These are phyloP conservation scores for Chrysodeixis includens DNA, from an alignment of 2,888 invertebrate genomes.

Conservation along the genomic window DNA sequence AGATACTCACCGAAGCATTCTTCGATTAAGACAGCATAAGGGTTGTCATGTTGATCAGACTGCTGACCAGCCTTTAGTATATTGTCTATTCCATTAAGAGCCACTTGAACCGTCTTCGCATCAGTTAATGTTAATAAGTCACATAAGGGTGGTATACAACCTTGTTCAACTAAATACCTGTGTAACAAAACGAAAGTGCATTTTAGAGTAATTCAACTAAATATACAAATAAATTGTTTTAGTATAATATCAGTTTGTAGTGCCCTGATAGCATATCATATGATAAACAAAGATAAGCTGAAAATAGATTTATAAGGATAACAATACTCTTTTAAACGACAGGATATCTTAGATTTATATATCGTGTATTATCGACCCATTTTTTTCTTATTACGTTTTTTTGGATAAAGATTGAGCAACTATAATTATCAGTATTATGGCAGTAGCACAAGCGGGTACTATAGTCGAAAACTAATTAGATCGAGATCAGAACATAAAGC, in stretches of 20 bases:
- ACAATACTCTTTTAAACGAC: not conserved
- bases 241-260: not conserved
- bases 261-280: not conserved
- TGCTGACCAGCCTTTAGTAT: slow-evolving; percentile 97
- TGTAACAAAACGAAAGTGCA: slow-evolving; percentile 39
- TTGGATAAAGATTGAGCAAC: not conserved
- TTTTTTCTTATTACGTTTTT: not conserved
- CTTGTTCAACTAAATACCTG: slow-evolving; percentile 92
- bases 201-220: not conserved
- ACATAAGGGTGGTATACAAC: slow-evolving; percentile 97
- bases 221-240: not conserved
- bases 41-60: slow-evolving; percentile 94
- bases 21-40: slow-evolving; percentile 97
- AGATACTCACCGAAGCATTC: slow-evolving; percentile 95
- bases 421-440: too few species aligned
- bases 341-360: not conserved
- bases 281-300: not conserved
- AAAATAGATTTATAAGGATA: not conserved
- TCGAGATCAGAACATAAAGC: too few species aligned
- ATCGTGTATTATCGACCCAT: not conserved
- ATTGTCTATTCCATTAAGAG: slow-evolving; percentile 98
- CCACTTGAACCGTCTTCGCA: slow-evolving; percentile 98
- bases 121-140: slow-evolving; percentile 98
- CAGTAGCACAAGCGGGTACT: too few species aligned
- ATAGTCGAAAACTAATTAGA: too few species aligned